A percentile compares a stretch with the other conserved stretches of the same genome.
Evolutionary conservation across 2,113 vertebrate genomes (phyloP).

Genomic region (Actenoides hombroni): DNA sequence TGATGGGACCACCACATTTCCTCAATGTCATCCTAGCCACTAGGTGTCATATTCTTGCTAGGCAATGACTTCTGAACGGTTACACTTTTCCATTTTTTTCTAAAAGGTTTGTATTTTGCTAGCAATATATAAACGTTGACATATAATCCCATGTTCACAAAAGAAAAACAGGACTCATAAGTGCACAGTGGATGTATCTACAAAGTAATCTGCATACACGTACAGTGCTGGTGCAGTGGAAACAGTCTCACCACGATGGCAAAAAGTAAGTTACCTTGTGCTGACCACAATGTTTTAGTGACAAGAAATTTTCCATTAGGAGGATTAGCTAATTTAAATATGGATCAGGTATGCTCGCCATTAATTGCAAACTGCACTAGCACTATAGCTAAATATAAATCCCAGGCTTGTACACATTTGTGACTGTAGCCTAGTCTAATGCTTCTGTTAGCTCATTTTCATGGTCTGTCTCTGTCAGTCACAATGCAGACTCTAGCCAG

Average conservation of each 20-base stretch:
- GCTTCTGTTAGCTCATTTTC: constrained; percentile 11
- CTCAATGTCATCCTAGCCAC: not conserved
- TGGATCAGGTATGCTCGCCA: not conserved
- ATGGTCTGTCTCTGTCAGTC: not conserved
- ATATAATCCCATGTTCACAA: not conserved
- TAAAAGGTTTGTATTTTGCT: not conserved
- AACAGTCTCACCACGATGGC: not conserved
- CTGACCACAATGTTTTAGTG: not conserved
- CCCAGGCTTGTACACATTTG: not conserved
- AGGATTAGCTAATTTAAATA: constrained; percentile 1
- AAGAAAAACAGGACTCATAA: not conserved
- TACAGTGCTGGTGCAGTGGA: not conserved
- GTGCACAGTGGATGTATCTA: not conserved
- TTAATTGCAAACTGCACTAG: not conserved
- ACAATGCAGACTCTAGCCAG: not conserved
- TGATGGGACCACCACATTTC: not conserved
- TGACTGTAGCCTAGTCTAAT: not conserved
- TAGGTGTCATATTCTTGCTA: constrained; percentile 62
- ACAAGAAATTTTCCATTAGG: not conserved
- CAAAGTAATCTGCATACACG: not conserved
- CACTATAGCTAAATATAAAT: not conserved
- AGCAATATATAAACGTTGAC: not conserved
- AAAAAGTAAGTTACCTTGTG: not conserved
- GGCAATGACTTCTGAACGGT: not conserved
- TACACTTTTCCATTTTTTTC: not conserved